A percentile compares a stretch with the other conserved stretches of the same genome.
Evolutionary conservation across 2,888 invertebrate genomes (phyloP).

Genomic region (Norana najaformis): DNA sequence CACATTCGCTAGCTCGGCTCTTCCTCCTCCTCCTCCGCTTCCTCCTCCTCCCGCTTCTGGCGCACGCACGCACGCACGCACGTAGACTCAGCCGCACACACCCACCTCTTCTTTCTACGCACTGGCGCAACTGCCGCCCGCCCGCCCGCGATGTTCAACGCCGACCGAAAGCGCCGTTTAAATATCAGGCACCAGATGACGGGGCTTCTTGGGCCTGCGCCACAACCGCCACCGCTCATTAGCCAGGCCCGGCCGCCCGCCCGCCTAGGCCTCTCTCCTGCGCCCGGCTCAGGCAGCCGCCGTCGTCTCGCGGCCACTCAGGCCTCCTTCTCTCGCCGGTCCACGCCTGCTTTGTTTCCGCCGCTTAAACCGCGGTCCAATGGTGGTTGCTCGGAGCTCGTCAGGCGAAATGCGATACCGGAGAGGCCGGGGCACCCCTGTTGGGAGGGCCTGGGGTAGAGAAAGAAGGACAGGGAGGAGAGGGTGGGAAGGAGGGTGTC

Average conservation of each 20-base stretch:
- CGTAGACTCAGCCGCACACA: neutral
- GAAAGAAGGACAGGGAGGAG: neutral
- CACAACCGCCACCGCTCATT: neutral
- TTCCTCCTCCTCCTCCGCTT: neutral
- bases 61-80: constrained; percentile 9
- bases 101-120: neutral
- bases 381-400: neutral
- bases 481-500: neutral
- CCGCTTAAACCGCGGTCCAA: constrained; percentile 20
- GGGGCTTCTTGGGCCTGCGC: neutral
- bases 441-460: neutral
- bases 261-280: neutral
- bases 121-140: constrained; percentile 5
- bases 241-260: neutral
- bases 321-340: neutral
- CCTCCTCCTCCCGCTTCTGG: neutral
- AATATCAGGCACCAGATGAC: constrained; percentile 8
- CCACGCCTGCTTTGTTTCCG: constrained; percentile 14
- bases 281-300: neutral
- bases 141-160: neutral
- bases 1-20: neutral
- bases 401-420: constrained; percentile 1
- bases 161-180: neutral
- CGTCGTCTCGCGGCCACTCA: neutral
- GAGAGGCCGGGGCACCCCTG: neutral